Conservation (phyloP, 1,140 invertebrate species). For the Drosophila tsacasi region DNA sequence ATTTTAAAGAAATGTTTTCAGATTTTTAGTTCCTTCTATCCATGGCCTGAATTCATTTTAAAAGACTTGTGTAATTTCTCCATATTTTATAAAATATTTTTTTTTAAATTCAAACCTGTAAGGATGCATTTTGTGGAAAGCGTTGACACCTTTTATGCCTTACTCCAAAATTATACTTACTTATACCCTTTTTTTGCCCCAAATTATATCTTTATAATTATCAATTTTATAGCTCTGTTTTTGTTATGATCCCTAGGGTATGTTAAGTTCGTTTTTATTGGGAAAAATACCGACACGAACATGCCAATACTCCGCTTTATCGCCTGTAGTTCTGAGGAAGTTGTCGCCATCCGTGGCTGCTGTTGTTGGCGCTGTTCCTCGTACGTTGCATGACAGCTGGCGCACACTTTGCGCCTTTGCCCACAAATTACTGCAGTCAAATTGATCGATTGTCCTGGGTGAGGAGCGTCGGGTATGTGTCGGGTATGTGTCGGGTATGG, state of each 20-base stretch:
- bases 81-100: not conserved
- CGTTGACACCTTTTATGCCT: not conserved
- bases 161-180: not conserved
- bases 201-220: not conserved
- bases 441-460: slow-evolving; percentile 76
- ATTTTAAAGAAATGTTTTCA: not conserved
- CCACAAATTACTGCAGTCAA: slow-evolving; percentile 82
- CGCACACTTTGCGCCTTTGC: slow-evolving; percentile 73
- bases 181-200: not conserved
- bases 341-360: slow-evolving; percentile 39
- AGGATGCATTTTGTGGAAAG: not conserved
- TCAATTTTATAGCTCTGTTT: not conserved
- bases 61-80: not conserved
- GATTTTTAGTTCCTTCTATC: not conserved
- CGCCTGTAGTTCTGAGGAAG: slow-evolving; percentile 39
- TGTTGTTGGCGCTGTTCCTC: slow-evolving; percentile 23
- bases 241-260: slow-evolving; percentile 13
- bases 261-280: slow-evolving; percentile 10
- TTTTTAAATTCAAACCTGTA: not conserved
- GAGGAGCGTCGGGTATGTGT: slow-evolving; percentile 39
- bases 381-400: slow-evolving; percentile 67
- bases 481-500: slow-evolving; percentile 23
- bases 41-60: not conserved
- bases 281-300: not conserved
- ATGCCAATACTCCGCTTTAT: slow-evolving; percentile 35